These are phyloP conservation scores for Papilio dardanus DNA, from an alignment of 1,140 invertebrate genomes.

Conservation along the genomic window DNA sequence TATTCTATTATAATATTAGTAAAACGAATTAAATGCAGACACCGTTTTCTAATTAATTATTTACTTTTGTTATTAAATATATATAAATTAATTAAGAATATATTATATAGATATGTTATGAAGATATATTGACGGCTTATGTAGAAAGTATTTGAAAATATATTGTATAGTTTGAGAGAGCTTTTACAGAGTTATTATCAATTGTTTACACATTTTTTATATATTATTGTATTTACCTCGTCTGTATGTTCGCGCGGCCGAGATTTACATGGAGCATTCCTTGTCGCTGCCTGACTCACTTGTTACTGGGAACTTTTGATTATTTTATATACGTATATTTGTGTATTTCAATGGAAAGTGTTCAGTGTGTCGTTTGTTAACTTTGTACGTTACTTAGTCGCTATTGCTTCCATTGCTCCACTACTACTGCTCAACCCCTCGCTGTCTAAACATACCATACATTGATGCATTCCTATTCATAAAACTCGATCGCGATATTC, in stretches of 20 bases:
- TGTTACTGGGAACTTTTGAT: background rate
- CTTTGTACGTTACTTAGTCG: background rate
- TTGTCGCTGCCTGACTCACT: background rate
- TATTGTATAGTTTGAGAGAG: conserved; percentile 28
- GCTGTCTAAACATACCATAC: too few species aligned
- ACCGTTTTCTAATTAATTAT: background rate
- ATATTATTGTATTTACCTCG: conserved; percentile 13
- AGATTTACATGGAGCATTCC: background rate
- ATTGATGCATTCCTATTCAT: too few species aligned
- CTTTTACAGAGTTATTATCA: conserved; percentile 22
- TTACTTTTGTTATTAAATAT: conserved; percentile 22
- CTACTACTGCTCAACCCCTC: too few species aligned
- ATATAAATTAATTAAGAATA: background rate
- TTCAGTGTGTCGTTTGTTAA: background rate
- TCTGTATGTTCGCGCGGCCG: background rate
- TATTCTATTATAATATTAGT: background rate
- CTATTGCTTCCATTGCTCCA: too few species aligned
- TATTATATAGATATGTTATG: background rate
- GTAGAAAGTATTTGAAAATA: conserved; percentile 5
- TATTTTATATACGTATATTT: background rate
- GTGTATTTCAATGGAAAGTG: background rate
- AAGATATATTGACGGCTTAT: background rate
- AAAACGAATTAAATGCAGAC: background rate
- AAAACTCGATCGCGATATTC: too few species aligned
- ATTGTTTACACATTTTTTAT: conserved; percentile 32